phyloP scores from a whole-genome alignment of 2,888 invertebrate genomes.

The Melinaea menophilus region DNA sequence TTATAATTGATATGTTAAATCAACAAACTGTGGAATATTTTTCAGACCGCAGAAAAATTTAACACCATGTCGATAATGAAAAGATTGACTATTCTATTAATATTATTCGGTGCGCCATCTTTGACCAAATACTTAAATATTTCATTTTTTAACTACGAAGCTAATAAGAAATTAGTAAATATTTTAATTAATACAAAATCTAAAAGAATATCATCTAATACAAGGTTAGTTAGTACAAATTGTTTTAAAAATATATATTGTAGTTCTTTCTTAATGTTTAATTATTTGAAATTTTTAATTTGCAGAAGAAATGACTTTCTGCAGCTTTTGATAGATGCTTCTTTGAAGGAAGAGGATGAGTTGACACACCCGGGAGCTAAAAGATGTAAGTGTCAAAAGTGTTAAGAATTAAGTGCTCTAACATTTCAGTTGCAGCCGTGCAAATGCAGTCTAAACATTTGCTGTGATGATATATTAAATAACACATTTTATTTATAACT shows the following conservation, averaged over 20 bases:
- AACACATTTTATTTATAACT: too few species aligned
- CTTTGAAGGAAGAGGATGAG: slow-evolving; percentile 55
- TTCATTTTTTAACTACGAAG: slow-evolving; percentile 57
- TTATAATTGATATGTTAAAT: too few species aligned
- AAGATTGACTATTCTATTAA: slow-evolving; percentile 49
- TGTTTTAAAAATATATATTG: not conserved
- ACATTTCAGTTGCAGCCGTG: too few species aligned
- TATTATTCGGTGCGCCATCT: slow-evolving; percentile 58
- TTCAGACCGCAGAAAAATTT: slow-evolving; percentile 65
- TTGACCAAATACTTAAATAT: slow-evolving; percentile 51
- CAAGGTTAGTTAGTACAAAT: slow-evolving; percentile 43
- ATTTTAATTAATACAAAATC: slow-evolving; percentile 62
- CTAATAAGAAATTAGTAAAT: slow-evolving; percentile 52
- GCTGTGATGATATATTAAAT: not conserved
- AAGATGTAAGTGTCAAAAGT: slow-evolving; percentile 41
- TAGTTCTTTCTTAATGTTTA: not conserved
- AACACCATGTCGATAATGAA: slow-evolving; percentile 56
- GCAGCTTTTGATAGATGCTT: slow-evolving; percentile 69
- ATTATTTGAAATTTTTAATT: slow-evolving; percentile 9
- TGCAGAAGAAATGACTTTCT: slow-evolving; percentile 47
- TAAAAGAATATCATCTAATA: slow-evolving; percentile 51
- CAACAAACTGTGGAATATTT: slow-evolving; percentile 29
- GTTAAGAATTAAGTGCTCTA: too few species aligned
- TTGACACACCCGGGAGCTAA: slow-evolving; percentile 36
- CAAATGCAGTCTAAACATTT: slow-evolving; percentile 5